phyloP scores from a whole-genome alignment of 2,113 vertebrate genomes.

The Cichladusa arquata region DNA sequence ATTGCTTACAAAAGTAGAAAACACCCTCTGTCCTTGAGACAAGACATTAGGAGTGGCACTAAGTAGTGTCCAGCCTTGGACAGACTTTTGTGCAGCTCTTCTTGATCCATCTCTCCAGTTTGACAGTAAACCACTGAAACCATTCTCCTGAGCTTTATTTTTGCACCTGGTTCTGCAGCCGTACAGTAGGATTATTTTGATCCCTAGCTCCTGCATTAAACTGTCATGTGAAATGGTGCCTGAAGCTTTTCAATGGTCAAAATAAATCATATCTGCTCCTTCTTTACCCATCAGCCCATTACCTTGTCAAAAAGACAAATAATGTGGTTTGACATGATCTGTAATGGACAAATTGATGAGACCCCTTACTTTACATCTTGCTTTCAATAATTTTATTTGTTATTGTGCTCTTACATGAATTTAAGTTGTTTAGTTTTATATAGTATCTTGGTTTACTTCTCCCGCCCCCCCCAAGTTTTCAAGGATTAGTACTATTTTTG shows the following conservation, averaged over 20 bases:
- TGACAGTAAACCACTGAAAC: background rate
- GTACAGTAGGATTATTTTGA: background rate
- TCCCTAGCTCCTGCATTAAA: background rate
- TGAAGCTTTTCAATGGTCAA: conserved; percentile 1
- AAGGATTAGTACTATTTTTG: background rate
- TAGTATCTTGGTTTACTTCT: background rate
- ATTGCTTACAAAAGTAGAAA: background rate
- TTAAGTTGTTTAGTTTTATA: background rate
- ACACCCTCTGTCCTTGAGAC: background rate
- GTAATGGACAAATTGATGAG: background rate
- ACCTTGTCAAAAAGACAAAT: background rate
- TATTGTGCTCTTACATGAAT: background rate
- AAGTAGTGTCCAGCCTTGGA: background rate
- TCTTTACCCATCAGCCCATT: background rate
- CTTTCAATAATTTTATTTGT: background rate
- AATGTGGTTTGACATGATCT: background rate
- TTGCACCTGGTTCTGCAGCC: background rate
- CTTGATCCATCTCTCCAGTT: background rate
- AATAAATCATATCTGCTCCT: conserved; percentile 5
- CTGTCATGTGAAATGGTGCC: background rate
- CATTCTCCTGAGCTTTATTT: background rate
- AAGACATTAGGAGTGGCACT: background rate
- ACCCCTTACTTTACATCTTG: background rate
- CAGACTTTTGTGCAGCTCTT: background rate
- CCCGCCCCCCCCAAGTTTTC: background rate